Evolutionary conservation across 2,113 vertebrate genomes (phyloP).

Genomic region (Tachysurus fulvidraco): DNA sequence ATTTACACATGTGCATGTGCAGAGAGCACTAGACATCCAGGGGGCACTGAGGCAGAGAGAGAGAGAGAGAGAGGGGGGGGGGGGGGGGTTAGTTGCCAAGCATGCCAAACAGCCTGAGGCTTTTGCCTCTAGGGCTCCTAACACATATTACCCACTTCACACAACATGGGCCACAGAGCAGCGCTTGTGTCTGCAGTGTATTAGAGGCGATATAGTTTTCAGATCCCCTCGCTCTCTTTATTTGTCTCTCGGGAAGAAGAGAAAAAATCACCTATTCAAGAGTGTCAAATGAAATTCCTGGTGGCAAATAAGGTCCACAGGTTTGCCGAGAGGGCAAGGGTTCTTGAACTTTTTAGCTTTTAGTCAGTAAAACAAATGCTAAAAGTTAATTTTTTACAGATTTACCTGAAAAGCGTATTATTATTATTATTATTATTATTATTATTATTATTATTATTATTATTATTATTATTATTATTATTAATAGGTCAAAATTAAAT

Average conservation of each 20-base stretch:
- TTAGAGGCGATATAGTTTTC: constrained; percentile 34
- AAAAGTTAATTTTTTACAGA: too few species aligned
- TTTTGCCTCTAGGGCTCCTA: constrained; percentile 54
- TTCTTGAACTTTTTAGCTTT: not conserved
- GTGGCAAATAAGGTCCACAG: constrained; percentile 12
- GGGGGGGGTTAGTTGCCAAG: constrained; percentile 23
- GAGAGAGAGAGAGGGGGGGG: not conserved
- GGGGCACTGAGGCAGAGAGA: constrained; percentile 29
- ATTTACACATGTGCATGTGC: constrained; percentile 73
- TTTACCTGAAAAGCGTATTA: not conserved
- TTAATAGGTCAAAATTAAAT: not conserved
- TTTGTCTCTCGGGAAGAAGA: constrained; percentile 45
- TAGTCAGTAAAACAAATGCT: not conserved
- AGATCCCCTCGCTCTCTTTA: constrained; percentile 47
- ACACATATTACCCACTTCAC: constrained; percentile 56
- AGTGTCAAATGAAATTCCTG: constrained; percentile 44
- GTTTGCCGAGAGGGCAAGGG: not conserved
- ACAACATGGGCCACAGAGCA: constrained; percentile 46
- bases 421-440: too few species aligned
- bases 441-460: too few species aligned
- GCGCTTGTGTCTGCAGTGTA: constrained; percentile 37
- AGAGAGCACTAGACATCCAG: constrained; percentile 64
- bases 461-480: not conserved
- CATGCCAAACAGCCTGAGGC: constrained; percentile 53
- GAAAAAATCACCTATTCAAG: constrained; percentile 42